Evolutionary conservation across 2,888 invertebrate species (phyloP), one percentile per base, ranked within the genome.

Genomic region (Listrodromus nycthemerus): DNA sequence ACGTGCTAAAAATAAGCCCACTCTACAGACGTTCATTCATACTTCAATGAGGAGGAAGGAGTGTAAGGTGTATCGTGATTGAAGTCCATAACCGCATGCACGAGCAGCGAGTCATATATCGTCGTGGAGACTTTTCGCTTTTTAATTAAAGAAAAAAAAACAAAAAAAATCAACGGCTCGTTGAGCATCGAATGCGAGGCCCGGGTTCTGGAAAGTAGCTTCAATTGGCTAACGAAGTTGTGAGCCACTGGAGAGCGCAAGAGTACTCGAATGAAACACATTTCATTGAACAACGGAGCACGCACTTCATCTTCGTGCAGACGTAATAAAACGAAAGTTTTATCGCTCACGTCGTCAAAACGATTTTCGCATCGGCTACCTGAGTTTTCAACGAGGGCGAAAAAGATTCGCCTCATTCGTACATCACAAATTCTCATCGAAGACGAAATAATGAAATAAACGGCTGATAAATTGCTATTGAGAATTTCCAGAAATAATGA

Each of bases 201-300:
- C 21, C 55, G 4, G 21, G 55, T 24, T 10, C 55, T 55, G 55
- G 10, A 55, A 55, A 24, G 21, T 21, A 24, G 21, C 55, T 55
- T 55, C 55, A 21, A 66, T 66, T 66, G 4, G 4, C 21, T 16
- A 50, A 27, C 61, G 61, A 16, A 16, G 16, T 27, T 24, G 61
- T n/a, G 61, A 16, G n/a, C n/a, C 16, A 30, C 16, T 61, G 16
- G n/a, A 61, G 30, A 13, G 7, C 30, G 16, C 30, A 69, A 16
- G 48, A 13, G 24, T n/a, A 16, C 30, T 52, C 10, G 37, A 75
- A 52, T 33, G 19, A 65, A 75, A 66, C 65, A 33, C 52, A 65
- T 41, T 75, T 75, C 37, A 75, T 75, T 75, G 65, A 66, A 30
- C 52, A 16, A 66, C 24, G 55, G 58, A 58, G 41, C 58, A 16